These are phyloP conservation scores for Norana najaformis DNA, from an alignment of 2,888 invertebrate genomes.

Conservation along the genomic window DNA sequence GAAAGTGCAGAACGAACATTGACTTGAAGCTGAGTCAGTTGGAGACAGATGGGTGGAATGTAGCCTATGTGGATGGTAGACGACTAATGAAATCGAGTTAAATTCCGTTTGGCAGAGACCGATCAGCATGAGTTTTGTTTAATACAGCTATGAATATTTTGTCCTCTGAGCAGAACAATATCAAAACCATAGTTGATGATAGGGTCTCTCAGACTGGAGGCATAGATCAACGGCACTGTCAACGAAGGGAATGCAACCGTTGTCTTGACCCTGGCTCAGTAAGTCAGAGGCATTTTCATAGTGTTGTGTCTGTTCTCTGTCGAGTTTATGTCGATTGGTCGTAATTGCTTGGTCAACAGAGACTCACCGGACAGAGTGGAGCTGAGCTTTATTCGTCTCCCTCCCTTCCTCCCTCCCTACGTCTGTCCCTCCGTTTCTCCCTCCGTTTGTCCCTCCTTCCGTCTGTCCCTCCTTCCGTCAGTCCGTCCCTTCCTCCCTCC, in stretches of 20 bases:
- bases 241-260: background rate
- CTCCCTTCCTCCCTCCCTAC: background rate
- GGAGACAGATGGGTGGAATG: too few species aligned
- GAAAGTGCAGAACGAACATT: too few species aligned
- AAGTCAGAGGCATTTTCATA: background rate
- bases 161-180: too few species aligned
- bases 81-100: background rate
- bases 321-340: background rate
- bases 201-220: background rate
- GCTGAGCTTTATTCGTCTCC: background rate
- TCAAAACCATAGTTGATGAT: background rate
- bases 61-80: background rate
- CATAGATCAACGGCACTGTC: background rate
- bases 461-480: background rate
- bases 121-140: too few species aligned
- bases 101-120: background rate
- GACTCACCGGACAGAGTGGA: slow-evolving; percentile 1
- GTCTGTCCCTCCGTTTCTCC: background rate
- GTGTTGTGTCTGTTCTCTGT: background rate
- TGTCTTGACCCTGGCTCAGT: background rate
- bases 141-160: too few species aligned
- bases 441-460: background rate
- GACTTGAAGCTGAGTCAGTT: too few species aligned
- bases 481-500: background rate
- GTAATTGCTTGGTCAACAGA: slow-evolving; percentile 3